Conservation (phyloP, 1,140 invertebrate genomes). For the Pseudomyrmex gracilis region DNA sequence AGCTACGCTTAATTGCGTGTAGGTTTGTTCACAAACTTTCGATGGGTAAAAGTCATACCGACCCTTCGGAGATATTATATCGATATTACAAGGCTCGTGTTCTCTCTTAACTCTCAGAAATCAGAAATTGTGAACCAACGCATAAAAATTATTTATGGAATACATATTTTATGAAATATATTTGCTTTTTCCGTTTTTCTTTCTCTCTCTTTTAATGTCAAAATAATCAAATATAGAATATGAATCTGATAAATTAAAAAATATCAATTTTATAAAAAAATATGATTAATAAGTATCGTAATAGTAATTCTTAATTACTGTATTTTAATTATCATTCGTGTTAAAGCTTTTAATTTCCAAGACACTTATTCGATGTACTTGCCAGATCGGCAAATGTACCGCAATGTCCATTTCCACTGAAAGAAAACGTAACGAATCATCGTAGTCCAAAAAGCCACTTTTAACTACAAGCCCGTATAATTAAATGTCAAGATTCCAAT, state of each 20-base stretch:
- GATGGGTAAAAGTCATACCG: slow-evolving; percentile 15
- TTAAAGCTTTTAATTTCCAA: neutral
- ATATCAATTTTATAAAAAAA: no score
- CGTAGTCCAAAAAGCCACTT: slow-evolving; percentile 47
- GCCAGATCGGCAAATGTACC: slow-evolving; percentile 14
- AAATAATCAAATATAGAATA: no score
- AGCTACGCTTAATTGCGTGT: slow-evolving; percentile 64
- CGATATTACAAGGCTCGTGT: slow-evolving; percentile 42
- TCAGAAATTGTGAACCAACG: neutral
- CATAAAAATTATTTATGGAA: neutral
- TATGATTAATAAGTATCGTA: neutral
- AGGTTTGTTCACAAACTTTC: slow-evolving; percentile 59
- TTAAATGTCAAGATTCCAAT: slow-evolving; percentile 53
- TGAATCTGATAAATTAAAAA: no score
- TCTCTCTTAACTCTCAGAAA: neutral
- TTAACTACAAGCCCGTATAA: slow-evolving; percentile 43
- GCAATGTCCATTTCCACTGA: slow-evolving; percentile 27
- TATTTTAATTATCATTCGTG: no score
- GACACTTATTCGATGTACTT: neutral
- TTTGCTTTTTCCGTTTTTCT: neutral
- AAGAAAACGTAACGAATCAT: slow-evolving; percentile 55
- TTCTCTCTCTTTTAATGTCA: no score
- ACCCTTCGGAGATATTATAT: slow-evolving; percentile 56
- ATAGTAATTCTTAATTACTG: neutral
- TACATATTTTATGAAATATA: neutral